A percentile compares a stretch with the other conserved stretches of the same genome.
These are phyloP conservation scores for Sympetrum striolatum DNA, from an alignment of 2,888 invertebrate genomes.

Conservation along the genomic window DNA sequence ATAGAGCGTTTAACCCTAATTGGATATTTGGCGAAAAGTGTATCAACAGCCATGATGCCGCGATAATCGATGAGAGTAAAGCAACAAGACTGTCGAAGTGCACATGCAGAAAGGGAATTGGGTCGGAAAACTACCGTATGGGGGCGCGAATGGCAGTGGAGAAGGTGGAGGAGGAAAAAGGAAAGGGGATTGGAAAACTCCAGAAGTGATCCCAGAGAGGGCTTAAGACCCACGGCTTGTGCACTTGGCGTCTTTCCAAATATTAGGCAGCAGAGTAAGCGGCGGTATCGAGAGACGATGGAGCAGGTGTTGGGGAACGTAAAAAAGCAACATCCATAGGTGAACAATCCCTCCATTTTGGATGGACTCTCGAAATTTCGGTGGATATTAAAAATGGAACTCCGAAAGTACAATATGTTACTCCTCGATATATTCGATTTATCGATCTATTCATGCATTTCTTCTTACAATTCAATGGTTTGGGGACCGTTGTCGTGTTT, in stretches of 20 bases:
- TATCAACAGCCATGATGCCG: background rate
- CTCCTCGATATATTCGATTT: too few relatives aligned
- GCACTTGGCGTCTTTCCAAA: constrained; percentile 2
- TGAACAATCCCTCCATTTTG: background rate
- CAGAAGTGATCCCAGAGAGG: constrained; percentile 23
- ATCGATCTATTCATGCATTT: too few relatives aligned
- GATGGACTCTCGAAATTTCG: too few relatives aligned
- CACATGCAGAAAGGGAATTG: background rate
- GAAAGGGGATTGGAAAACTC: background rate
- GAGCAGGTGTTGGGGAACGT: constrained; percentile 5
- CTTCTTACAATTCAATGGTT: too few relatives aligned
- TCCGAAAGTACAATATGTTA: too few relatives aligned
- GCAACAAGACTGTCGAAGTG: background rate
- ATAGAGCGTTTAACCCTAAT: background rate
- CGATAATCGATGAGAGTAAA: background rate
- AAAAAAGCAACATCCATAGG: background rate
- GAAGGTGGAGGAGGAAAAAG: background rate
- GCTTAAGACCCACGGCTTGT: constrained; percentile 10
- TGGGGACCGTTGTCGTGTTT: too few relatives aligned
- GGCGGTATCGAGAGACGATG: background rate
- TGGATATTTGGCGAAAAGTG: background rate
- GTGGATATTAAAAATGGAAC: too few relatives aligned
- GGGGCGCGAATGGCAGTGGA: background rate
- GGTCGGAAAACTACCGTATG: background rate
- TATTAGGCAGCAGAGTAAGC: background rate